Base-by-base conservation (phyloP, 2,113 vertebrate species). In the Butorides virescens region DNA sequence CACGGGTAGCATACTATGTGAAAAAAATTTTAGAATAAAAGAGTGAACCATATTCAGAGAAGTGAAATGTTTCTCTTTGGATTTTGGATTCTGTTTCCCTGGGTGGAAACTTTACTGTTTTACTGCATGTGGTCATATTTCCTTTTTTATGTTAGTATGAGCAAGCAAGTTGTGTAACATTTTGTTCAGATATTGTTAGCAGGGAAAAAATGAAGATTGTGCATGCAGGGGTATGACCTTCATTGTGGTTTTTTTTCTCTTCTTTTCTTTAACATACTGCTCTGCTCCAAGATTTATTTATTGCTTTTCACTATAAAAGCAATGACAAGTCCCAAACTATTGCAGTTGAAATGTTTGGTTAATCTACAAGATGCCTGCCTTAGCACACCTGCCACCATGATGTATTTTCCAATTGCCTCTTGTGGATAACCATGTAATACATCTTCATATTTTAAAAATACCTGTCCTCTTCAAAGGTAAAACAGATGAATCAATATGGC, bases 321-420 rank as follows among this genome's bases (percentile, higher is more conserved):
- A 88, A 58, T 29, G 15, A 88, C 22, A 90, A 87, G 10, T 21
- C 34, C 27, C 82, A 34, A 93, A 84, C 70, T 56, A 79, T 36
- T 90, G 17, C 37, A 81, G 39, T 52, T 91, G 53, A 94, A 90
- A 74, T 65, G 13, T 56, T 91, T 94, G 61, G 36, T 92, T 97
- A 95, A 95, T 81, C 50, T 59, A 75, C 27, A 56, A 49, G 30
- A 46, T 82, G 25, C 73, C 27, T 81, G 61, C 63, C 86, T 95
- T 70, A 81, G 79, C 12, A 50, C 37, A 73, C 65, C 59, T 94
- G 46, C 58, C 80, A 62, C 6, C 30, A 30, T 61, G 34, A 74
- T 68, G 18, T 47, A 74, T 50, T 91, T 80, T 92, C 30, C 73
- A 82, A 27, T 19, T 79, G 66, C 49, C 7, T 79, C 20, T 61